Evolutionary conservation across 2,888 invertebrate species (phyloP), one percentile per base, ranked within the genome.

Genomic region (Seira musarum): DNA sequence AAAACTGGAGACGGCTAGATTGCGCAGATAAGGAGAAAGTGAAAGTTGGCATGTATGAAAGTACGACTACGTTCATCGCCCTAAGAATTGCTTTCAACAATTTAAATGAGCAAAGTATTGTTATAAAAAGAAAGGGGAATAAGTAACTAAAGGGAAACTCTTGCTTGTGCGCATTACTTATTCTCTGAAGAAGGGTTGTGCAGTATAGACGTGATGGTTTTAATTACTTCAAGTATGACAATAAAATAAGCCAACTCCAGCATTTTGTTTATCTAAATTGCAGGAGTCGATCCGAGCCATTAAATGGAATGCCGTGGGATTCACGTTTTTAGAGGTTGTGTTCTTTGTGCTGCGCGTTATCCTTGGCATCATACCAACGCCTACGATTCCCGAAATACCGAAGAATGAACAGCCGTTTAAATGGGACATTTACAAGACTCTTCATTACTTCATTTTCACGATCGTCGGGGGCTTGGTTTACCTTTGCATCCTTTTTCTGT

Each of bases 361-460:
- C 60, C 72, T 84, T 72, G 76, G 73, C 69, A 67, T 83, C 13
- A 82, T 81, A 69, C 83, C 83, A 68, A 82, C 83, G 49, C 83
- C 83, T 25, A 69, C 49, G 57, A 75, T 83, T 22, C 71, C 80
- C 35, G 81, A 82, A 15, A 49, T 82, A 24, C 68, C 73, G 21
- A 63, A 72, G 72, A 79, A 57, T 69, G 82, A 82, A 65, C 83
- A 84, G 60, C 83, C 83, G 46, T 84, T 84, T 69, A 75, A 82
- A 67, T 82, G 81, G 83, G 79, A 82, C 46, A 84, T 84, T 30
- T 84, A 82, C 76, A 84, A 84, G 78, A 82, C 80, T 66, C 82
- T 84, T 35, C 79, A 82, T 24, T 84, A 84, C 67, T 84, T 84
- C 75, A 80, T 84, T n/a, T 84, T 84, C 81, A 84, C 83, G 61